Conservation (phyloP, 2,888 invertebrate genomes). For the Drosophila cracens region DNA sequence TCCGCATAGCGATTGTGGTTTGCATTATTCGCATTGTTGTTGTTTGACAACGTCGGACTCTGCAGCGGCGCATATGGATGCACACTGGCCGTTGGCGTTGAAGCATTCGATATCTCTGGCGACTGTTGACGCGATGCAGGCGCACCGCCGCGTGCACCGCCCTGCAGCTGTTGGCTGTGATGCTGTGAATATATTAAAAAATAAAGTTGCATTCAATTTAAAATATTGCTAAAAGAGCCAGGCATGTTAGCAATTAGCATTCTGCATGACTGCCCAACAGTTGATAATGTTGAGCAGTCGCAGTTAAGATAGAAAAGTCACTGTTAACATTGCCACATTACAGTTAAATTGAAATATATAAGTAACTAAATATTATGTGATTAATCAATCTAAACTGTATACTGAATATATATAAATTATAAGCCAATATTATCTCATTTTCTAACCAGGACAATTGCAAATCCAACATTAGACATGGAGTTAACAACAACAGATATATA, state of each 20-base stretch:
- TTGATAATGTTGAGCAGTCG: background rate
- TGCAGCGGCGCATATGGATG: conserved; percentile 94
- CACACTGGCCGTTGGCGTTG: conserved; percentile 86
- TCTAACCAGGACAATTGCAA: background rate
- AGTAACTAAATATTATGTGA: background rate
- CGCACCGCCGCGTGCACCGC: conserved; percentile 35
- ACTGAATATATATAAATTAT: background rate
- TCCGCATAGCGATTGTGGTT: conserved; percentile 86
- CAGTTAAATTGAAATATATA: background rate
- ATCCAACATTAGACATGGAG: background rate
- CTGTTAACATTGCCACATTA: background rate
- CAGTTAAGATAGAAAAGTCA: background rate
- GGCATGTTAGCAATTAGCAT: background rate
- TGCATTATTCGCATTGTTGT: conserved; percentile 85
- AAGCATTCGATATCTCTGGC: conserved; percentile 91
- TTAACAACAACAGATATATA: background rate
- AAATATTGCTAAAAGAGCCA: background rate
- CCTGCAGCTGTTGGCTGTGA: conserved; percentile 84
- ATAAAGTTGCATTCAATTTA: background rate
- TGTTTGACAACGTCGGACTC: conserved; percentile 90
- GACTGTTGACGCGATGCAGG: conserved; percentile 86
- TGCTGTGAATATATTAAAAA: conserved; percentile 79
- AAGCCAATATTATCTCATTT: background rate
- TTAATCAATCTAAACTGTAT: background rate
- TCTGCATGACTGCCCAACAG: background rate